Conservation (phyloP, 1,140 invertebrate genomes). For the Grapholita molesta region DNA sequence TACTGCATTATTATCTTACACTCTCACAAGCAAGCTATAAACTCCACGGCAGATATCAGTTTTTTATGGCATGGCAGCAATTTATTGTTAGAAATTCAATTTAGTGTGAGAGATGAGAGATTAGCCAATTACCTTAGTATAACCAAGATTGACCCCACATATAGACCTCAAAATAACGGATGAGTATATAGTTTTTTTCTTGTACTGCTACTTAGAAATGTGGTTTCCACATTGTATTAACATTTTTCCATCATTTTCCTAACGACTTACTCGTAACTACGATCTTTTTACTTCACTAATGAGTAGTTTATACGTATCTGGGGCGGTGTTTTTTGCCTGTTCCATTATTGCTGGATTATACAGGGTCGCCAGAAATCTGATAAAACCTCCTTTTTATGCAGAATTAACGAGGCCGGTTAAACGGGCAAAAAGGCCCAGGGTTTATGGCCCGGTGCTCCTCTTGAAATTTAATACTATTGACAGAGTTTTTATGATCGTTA, state of each 20-base stretch:
- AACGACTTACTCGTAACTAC: not conserved
- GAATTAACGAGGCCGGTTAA: constrained; percentile 10
- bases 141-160: too few species aligned
- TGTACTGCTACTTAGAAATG: not conserved
- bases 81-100: too few species aligned
- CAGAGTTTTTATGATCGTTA: not conserved
- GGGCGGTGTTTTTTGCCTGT: constrained; percentile 7
- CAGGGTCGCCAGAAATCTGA: constrained; percentile 14
- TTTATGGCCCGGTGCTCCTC: not conserved
- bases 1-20: too few species aligned
- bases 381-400: constrained; percentile 7
- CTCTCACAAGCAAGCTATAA: too few species aligned
- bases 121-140: too few species aligned
- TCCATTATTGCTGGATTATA: constrained; percentile 15
- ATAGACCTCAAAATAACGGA: too few species aligned
- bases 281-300: not conserved
- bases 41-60: too few species aligned
- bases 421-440: constrained; percentile 1
- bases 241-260: not conserved
- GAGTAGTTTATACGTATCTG: constrained; percentile 14
- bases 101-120: too few species aligned
- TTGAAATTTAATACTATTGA: constrained; percentile 10
- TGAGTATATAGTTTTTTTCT: not conserved
- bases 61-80: too few species aligned
- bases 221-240: not conserved